Conservation (phyloP, 2,888 invertebrate species). For the Suillia variegata region DNA sequence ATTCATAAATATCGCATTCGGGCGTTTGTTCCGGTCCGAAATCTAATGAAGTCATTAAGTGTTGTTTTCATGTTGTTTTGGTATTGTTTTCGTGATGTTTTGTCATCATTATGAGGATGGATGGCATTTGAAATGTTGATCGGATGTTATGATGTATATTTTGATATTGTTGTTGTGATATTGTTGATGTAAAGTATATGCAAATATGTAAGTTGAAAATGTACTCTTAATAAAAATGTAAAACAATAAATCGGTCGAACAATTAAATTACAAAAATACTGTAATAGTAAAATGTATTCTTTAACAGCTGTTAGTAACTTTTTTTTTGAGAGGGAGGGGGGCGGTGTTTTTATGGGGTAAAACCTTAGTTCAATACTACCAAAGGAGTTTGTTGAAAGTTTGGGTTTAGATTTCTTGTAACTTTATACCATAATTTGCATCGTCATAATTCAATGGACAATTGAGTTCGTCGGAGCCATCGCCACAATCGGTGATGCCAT, state of each 20-base stretch:
- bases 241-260: too few relatives aligned
- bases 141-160: background rate
- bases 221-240: background rate
- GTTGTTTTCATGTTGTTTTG: background rate
- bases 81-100: background rate
- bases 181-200: constrained; percentile 6
- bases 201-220: background rate
- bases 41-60: constrained; percentile 33
- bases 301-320: background rate
- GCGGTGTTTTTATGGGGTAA: too few relatives aligned
- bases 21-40: constrained; percentile 47
- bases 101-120: background rate
- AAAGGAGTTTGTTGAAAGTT: too few relatives aligned
- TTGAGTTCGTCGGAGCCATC: constrained; percentile 69
- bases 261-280: too few relatives aligned
- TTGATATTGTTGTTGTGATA: constrained; percentile 11
- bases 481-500: constrained; percentile 64
- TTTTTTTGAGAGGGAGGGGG: too few relatives aligned
- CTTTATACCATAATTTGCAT: constrained; percentile 53
- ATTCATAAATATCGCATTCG: constrained; percentile 56
- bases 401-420: too few relatives aligned
- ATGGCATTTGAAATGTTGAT: background rate
- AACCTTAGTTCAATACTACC: too few relatives aligned
- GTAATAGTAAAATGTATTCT: background rate
- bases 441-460: constrained; percentile 62